These are phyloP conservation scores for Podocnemis expansa DNA, from an alignment of 2,113 vertebrate species.

Conservation along the genomic window DNA sequence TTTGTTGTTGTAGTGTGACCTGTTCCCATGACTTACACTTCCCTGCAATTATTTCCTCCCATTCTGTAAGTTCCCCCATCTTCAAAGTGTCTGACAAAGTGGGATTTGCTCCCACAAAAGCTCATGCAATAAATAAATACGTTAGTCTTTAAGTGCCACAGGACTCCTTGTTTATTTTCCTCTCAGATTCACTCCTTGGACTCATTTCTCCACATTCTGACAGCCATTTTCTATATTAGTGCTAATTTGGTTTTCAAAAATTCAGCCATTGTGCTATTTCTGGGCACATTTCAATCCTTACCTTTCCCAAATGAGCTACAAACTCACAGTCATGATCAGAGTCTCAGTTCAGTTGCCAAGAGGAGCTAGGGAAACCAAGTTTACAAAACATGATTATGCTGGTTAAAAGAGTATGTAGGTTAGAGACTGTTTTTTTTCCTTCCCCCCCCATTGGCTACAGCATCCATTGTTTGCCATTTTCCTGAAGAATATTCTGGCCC, in stretches of 20 bases:
- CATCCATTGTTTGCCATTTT: not conserved
- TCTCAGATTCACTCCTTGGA: not conserved
- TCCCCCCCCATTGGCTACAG: not conserved
- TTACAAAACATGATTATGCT: not conserved
- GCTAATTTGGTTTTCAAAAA: not conserved
- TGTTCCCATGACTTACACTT: too few species aligned
- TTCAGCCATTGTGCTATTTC: not conserved
- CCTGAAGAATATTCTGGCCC: not conserved
- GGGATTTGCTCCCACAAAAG: too few species aligned
- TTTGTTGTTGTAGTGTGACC: too few species aligned
- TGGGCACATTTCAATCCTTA: not conserved
- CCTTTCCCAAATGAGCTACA: not conserved
- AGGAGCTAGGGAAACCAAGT: not conserved
- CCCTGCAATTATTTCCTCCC: too few species aligned
- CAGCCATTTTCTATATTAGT: not conserved
- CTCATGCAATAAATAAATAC: too few species aligned
- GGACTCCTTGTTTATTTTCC: too few species aligned
- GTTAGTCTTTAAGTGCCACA: too few species aligned
- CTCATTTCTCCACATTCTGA: not conserved
- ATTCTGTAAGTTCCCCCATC: too few species aligned
- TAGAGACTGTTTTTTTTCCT: not conserved
- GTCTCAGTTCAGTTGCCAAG: not conserved
- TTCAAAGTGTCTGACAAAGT: too few species aligned
- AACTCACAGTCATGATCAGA: not conserved
- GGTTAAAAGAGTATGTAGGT: not conserved